phyloP scores from a whole-genome alignment of 2,797 vertebrate genomes.

The Chelmon rostratus region DNA sequence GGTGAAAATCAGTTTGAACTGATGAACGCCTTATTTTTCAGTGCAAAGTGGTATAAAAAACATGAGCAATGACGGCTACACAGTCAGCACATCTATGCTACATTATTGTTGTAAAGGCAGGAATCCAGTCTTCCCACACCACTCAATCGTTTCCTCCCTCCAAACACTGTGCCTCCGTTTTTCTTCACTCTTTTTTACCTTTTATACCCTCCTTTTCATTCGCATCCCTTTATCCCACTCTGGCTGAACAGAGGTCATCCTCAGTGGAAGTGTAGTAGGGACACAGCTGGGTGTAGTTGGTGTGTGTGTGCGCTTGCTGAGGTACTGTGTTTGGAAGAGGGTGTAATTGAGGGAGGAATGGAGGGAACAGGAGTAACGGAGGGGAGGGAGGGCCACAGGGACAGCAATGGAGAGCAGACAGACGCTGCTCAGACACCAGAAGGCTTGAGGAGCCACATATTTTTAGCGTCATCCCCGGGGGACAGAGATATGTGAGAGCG shows the following conservation, averaged over 20 bases:
- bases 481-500: slow-evolving; percentile 88
- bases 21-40: background rate
- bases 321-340: slow-evolving; percentile 77
- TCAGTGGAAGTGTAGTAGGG: slow-evolving; percentile 83
- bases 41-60: background rate
- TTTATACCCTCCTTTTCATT: slow-evolving; percentile 50
- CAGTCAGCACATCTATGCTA: background rate
- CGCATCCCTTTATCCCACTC: slow-evolving; percentile 65
- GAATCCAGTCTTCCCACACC: slow-evolving; percentile 4
- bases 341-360: slow-evolving; percentile 87
- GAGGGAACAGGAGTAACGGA: slow-evolving; percentile 79
- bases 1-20: slow-evolving; percentile 4
- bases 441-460: slow-evolving; percentile 90
- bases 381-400: slow-evolving; percentile 82
- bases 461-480: slow-evolving; percentile 89
- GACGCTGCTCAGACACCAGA: slow-evolving; percentile 91
- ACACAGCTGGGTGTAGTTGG: slow-evolving; percentile 87
- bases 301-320: slow-evolving; percentile 50
- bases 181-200: slow-evolving; percentile 34
- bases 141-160: slow-evolving; percentile 33
- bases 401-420: slow-evolving; percentile 87
- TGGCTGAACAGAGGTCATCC: slow-evolving; percentile 86
- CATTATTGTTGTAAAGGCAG: slow-evolving; percentile 9
- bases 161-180: slow-evolving; percentile 38
- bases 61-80: background rate